Base-by-base conservation (phyloP, 2,113 vertebrate species). In the Phalacrocorax pelagicus region DNA sequence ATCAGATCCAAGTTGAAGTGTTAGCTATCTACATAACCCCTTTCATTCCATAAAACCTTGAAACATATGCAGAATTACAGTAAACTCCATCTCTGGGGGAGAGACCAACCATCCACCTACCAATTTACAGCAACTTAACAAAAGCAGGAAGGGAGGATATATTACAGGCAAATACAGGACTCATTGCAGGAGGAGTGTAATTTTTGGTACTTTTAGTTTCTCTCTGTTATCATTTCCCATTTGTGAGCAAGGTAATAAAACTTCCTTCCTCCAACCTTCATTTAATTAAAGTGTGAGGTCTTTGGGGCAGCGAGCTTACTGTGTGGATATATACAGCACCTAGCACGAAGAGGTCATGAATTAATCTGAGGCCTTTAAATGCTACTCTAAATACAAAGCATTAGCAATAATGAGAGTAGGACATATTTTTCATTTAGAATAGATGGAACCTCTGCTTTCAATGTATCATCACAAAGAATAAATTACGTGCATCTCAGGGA, bases 101-200 rank as follows among this genome's bases (percentile, higher is more conserved):
- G 70, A 95, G 75, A 57, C 49, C 92, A 89, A 29, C 82, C 87
- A 92, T 65, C 95, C 86, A 94, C 81, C 97, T 96, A 94, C 84
- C 91, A 92, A 92, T 94, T 96, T 92, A 71, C 58, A 92, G 85
- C 90, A 94, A 40, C 71, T 92, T 91, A 89, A 96, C 96, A 96
- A 96, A 96, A 91, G 95, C 91, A 93, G 94, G 95, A 97, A 96
- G 93, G 94, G 92, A 95, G 92, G 94, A 94, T 94, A 62, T 95
- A 95, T 86, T 95, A 85, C 83, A 96, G 85, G 94, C 92, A 91
- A 95, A 94, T 95, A 94, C 78, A 96, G 81, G 92, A 86, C 74
- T 92, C 69, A 2, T 47, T 87, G 92, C 81, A 94, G 61, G 58
- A 91, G 92, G 86, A 94, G 82, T 92, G 74, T 70, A 96, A 95